Conservation (phyloP, 2,888 invertebrate genomes). For the Pristionchus arcanus region DNA sequence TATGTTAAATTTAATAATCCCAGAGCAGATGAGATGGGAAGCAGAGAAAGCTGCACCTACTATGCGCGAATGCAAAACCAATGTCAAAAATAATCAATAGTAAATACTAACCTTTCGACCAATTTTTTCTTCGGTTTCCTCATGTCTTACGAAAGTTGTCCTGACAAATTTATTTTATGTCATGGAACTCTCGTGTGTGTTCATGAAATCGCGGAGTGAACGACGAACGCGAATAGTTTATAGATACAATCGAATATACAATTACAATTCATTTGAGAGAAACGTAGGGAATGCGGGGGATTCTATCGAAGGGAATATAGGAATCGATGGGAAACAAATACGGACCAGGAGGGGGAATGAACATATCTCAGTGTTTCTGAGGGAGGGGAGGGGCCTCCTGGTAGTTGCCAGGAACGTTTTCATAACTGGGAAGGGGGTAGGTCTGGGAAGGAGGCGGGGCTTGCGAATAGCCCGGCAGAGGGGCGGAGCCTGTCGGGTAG, state of each 20-base stretch:
- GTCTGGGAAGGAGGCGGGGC: conserved; percentile 41
- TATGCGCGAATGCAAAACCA: no score
- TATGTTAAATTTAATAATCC: no score
- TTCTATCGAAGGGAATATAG: background rate
- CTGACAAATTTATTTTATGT: no score
- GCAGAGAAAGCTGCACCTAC: no score
- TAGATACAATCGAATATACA: background rate
- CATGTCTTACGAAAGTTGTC: no score
- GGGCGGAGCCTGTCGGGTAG: conserved; percentile 46
- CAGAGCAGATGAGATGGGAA: no score
- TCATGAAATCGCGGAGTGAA: background rate
- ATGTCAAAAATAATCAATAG: no score
- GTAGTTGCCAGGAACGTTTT: conserved; percentile 44
- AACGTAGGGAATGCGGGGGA: background rate
- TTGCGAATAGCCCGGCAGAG: conserved; percentile 27
- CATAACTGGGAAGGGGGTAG: background rate
- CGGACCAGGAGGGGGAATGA: background rate
- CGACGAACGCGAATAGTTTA: background rate
- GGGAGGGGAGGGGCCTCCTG: conserved; percentile 64
- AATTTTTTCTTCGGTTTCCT: background rate
- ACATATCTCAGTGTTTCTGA: conserved; percentile 58
- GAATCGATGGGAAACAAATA: no score
- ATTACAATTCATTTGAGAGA: background rate
- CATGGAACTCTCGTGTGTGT: background rate
- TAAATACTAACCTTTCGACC: background rate